Conservation (phyloP, 2,888 invertebrate genomes). For the Isoperla grammatica region DNA sequence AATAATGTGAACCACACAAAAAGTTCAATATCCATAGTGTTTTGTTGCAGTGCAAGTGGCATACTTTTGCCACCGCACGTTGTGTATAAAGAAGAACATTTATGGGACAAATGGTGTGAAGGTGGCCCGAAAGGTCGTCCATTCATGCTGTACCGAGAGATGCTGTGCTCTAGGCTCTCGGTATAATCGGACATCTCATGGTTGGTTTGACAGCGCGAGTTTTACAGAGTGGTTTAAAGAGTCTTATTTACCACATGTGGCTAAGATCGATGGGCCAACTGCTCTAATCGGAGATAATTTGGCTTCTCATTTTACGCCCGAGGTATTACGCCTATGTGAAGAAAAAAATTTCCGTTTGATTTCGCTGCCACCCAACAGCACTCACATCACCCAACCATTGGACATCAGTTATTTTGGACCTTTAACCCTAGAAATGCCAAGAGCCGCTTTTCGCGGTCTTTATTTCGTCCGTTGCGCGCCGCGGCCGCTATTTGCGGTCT, state of each 20-base stretch:
- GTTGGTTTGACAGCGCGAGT: background rate
- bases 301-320: conserved; percentile 32
- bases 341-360: conserved; percentile 37
- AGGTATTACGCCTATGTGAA: conserved; percentile 35
- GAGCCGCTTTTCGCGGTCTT: no score
- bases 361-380: conserved; percentile 35
- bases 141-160: background rate
- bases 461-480: no score
- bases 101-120: conserved; percentile 34
- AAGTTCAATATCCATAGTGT: conserved; percentile 7
- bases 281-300: conserved; percentile 39
- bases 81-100: conserved; percentile 33
- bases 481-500: no score
- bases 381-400: conserved; percentile 33
- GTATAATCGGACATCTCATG: background rate
- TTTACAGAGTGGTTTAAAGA: background rate
- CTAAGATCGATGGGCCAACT: conserved; percentile 31
- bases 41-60: conserved; percentile 22
- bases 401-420: conserved; percentile 36
- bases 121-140: conserved; percentile 31
- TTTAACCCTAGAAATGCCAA: conserved; percentile 15
- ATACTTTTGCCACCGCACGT: conserved; percentile 32
- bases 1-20: conserved; percentile 13
- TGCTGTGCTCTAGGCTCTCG: background rate
- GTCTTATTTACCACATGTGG: background rate